Evolutionary conservation across 2,113 vertebrate genomes (phyloP).

Genomic region (Centropus bengalensis): DNA sequence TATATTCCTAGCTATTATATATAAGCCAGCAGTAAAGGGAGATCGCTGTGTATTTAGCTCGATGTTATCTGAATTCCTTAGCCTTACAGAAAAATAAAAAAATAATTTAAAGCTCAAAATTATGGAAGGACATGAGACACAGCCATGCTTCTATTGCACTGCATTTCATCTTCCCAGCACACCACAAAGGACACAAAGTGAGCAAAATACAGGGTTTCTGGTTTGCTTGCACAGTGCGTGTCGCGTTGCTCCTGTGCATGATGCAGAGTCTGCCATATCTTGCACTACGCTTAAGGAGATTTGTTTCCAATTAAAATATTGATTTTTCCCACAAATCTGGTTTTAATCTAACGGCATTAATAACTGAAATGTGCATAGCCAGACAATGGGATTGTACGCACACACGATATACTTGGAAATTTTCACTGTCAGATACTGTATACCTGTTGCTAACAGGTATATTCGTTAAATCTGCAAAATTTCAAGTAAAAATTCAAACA

Average conservation of each 20-base stretch:
- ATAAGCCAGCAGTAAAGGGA: not conserved
- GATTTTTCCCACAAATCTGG: not conserved
- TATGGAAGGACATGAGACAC: not conserved
- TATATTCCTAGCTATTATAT: not conserved
- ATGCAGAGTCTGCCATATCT: not conserved
- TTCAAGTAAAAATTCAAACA: not conserved
- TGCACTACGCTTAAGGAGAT: no score
- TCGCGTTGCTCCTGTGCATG: not conserved
- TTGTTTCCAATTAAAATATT: not conserved
- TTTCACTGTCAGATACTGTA: not conserved
- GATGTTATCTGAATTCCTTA: not conserved
- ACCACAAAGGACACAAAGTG: no score
- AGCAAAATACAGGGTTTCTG: not conserved
- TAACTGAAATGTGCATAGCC: not conserved
- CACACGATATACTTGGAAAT: rapidly evolving
- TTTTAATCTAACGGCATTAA: not conserved
- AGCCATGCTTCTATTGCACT: rapidly evolving
- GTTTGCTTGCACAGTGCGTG: not conserved
- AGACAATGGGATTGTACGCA: not conserved
- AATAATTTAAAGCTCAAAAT: not conserved
- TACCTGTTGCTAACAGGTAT: not conserved
- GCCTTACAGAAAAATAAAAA: not conserved
- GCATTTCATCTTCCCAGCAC: not conserved
- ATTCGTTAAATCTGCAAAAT: not conserved
- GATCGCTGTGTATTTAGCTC: not conserved